Evolutionary conservation across 2,797 vertebrate genomes (phyloP).

Genomic region (Perdix hodgsoniae): DNA sequence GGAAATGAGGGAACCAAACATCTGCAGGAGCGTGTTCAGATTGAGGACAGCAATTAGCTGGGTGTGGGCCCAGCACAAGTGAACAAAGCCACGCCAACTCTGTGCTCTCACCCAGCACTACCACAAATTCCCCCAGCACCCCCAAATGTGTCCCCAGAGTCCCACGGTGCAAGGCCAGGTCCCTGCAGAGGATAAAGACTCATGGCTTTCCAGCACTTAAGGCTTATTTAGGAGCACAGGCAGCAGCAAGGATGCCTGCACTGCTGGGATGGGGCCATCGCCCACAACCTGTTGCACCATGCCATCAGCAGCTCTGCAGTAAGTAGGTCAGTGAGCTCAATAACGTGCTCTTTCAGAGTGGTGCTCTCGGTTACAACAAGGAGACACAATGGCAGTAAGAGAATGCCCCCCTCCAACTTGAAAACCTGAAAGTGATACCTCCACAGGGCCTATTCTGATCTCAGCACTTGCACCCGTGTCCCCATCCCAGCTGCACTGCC

Average conservation of each 20-base stretch:
- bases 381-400: background rate
- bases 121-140: background rate
- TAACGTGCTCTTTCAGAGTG: background rate
- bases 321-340: constrained; percentile 65
- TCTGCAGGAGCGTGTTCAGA: background rate
- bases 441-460: background rate
- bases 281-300: constrained; percentile 1
- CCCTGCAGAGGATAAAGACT: background rate
- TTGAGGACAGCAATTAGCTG: background rate
- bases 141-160: background rate
- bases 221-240: background rate
- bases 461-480: background rate
- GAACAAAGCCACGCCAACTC: background rate
- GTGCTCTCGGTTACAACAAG: background rate
- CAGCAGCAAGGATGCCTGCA: background rate
- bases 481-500: background rate
- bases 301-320: background rate
- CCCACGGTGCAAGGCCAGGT: background rate
- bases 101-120: fast-evolving
- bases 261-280: background rate
- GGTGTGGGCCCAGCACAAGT: background rate
- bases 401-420: constrained; percentile 6
- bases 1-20: background rate
- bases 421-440: background rate
- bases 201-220: background rate